phyloP scores from a whole-genome alignment of 2,113 vertebrate genomes.

The Neodon shergylaensis region DNA sequence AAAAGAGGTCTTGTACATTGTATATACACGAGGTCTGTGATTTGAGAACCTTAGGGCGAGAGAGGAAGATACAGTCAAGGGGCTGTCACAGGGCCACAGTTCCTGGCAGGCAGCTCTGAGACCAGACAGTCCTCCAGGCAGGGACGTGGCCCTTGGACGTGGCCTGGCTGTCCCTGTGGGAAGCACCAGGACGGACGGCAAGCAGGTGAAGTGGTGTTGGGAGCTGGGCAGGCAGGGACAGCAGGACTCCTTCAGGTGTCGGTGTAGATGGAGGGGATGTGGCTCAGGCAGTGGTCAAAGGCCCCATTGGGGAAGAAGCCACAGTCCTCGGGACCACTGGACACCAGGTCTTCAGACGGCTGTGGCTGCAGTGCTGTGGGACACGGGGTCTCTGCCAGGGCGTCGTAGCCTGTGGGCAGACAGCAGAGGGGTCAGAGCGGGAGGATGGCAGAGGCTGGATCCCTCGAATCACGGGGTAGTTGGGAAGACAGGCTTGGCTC shows the following conservation, averaged over 20 bases:
- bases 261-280: conserved; percentile 96
- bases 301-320: conserved; percentile 94
- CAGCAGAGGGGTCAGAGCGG: not conserved
- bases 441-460: not conserved
- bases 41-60: conserved; percentile 69
- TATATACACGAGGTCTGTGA: conserved; percentile 91
- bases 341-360: conserved; percentile 87
- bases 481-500: not conserved
- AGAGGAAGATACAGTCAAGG: not conserved
- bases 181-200: not conserved
- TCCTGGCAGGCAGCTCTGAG: not conserved
- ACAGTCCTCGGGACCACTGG: conserved; percentile 90
- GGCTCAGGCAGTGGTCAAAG: conserved; percentile 96
- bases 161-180: not conserved
- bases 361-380: conserved; percentile 59
- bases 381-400: conserved; percentile 89
- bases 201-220: not conserved
- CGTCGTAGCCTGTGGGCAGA: conserved; percentile 90
- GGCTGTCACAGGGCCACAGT: not conserved
- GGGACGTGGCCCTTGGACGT: not conserved
- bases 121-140: accelerated
- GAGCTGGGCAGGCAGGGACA: not conserved
- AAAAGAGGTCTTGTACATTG: conserved; percentile 79
- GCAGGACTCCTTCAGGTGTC: conserved; percentile 88
- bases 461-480: not conserved